Percentiles rank a stretch among this genome's conserved stretches.
phyloP scores from a whole-genome alignment of 2,888 invertebrate species.

The Lissonota sp. region DNA sequence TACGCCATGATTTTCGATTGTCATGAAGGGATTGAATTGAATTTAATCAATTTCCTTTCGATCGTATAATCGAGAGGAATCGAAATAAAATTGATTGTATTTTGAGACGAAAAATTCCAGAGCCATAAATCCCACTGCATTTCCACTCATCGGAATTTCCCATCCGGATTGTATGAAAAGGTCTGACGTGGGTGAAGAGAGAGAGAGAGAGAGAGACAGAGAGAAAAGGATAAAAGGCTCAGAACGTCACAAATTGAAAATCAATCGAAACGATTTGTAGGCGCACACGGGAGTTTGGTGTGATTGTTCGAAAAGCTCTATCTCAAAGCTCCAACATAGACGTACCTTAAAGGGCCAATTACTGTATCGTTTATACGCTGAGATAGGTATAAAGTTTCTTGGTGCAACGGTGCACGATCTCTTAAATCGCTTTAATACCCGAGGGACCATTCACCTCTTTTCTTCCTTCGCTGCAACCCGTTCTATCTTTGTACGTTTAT shows the following conservation, averaged over 20 bases:
- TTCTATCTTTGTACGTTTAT: slow-evolving; percentile 15
- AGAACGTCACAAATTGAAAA: slow-evolving; percentile 1
- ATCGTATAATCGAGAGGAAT: too few species aligned
- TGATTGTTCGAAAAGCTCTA: slow-evolving; percentile 9
- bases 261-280: slow-evolving; percentile 10
- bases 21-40: too few species aligned
- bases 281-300: background rate
- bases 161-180: too few species aligned
- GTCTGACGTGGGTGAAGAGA: too few species aligned
- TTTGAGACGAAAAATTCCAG: too few species aligned
- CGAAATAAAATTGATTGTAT: too few species aligned
- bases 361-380: slow-evolving; percentile 37
- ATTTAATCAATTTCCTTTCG: too few species aligned
- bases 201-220: too few species aligned
- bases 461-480: slow-evolving; percentile 48
- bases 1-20: too few species aligned
- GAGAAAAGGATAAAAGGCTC: too few species aligned
- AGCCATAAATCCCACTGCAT: too few species aligned
- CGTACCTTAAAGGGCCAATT: slow-evolving; percentile 22
- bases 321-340: slow-evolving; percentile 21
- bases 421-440: slow-evolving; percentile 70
- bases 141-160: too few species aligned
- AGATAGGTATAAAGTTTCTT: slow-evolving; percentile 51
- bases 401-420: slow-evolving; percentile 55
- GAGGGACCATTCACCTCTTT: slow-evolving; percentile 60